phyloP scores from a whole-genome alignment of 2,113 vertebrate species.

The Australoheros scitulus region DNA sequence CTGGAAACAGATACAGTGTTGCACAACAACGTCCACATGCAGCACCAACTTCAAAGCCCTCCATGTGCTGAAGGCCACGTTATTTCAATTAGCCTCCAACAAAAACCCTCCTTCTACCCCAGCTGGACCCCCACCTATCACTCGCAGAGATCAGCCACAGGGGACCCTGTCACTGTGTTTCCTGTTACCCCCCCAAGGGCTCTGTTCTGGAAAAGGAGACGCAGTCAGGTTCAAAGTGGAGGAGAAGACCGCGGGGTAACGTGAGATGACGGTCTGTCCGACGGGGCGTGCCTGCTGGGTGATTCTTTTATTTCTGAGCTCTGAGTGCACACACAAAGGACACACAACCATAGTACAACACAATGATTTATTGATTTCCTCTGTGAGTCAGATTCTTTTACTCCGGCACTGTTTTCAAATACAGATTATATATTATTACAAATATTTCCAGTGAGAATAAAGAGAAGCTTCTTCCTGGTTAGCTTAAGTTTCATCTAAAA shows the following conservation, averaged over 20 bases:
- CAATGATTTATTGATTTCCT: not conserved
- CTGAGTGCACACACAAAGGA: not conserved
- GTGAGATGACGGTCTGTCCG: slow-evolving; percentile 42
- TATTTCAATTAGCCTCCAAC: slow-evolving; percentile 68
- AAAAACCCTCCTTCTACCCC: slow-evolving; percentile 37
- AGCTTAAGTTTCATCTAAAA: not conserved
- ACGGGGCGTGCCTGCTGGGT: slow-evolving; percentile 4
- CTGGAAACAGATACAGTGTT: slow-evolving; percentile 43
- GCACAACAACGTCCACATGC: slow-evolving; percentile 53
- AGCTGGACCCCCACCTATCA: slow-evolving; percentile 67
- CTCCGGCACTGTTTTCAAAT: not conserved
- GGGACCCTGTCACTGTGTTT: slow-evolving; percentile 47
- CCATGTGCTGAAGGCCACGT: slow-evolving; percentile 49
- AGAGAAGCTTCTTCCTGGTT: not conserved
- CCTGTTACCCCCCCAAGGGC: slow-evolving; percentile 28
- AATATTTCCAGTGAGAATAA: not conserved
- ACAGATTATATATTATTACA: not conserved
- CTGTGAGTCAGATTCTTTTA: not conserved
- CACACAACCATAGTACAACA: not conserved
- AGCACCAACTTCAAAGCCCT: slow-evolving; percentile 64
- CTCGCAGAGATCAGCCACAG: slow-evolving; percentile 46
- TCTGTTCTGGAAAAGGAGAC: slow-evolving; percentile 62
- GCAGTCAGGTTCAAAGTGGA: slow-evolving; percentile 66
- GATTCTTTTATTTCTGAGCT: slow-evolving; percentile 16
- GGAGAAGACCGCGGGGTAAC: slow-evolving; percentile 36